phyloP scores from a whole-genome alignment of 2,888 invertebrate species.

The Tipula helvola region DNA sequence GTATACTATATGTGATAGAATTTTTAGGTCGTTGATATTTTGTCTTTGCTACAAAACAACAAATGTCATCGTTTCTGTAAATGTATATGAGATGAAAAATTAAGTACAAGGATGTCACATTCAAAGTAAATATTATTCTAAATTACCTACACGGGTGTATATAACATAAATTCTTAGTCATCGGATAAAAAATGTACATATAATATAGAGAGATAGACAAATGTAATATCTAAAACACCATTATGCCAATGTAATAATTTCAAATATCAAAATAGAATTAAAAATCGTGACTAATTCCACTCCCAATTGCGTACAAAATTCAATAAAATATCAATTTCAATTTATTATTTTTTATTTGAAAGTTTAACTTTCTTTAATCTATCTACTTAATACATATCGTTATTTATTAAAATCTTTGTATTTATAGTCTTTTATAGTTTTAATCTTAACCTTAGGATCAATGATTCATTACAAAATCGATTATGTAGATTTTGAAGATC shows the following conservation, averaged over 20 bases:
- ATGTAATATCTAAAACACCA: not conserved
- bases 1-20: not conserved
- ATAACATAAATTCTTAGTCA: not conserved
- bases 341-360: not conserved
- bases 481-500: not conserved
- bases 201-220: not conserved
- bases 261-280: not conserved
- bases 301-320: not conserved
- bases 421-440: not conserved
- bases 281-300: not conserved
- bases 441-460: not conserved
- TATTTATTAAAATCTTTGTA: not conserved
- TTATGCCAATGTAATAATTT: not conserved
- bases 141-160: not conserved
- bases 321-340: not conserved
- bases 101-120: not conserved
- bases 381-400: not conserved
- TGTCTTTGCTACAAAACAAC: not conserved
- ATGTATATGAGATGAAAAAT: not conserved
- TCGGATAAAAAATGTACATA: not conserved
- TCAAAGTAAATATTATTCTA: not conserved
- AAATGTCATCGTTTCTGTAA: not conserved
- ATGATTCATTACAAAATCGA: not conserved
- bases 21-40: not conserved
- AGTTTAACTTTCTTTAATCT: conserved; percentile 4